phyloP scores from a whole-genome alignment of 2,797 vertebrate species.

The Trachurus trachurus region DNA sequence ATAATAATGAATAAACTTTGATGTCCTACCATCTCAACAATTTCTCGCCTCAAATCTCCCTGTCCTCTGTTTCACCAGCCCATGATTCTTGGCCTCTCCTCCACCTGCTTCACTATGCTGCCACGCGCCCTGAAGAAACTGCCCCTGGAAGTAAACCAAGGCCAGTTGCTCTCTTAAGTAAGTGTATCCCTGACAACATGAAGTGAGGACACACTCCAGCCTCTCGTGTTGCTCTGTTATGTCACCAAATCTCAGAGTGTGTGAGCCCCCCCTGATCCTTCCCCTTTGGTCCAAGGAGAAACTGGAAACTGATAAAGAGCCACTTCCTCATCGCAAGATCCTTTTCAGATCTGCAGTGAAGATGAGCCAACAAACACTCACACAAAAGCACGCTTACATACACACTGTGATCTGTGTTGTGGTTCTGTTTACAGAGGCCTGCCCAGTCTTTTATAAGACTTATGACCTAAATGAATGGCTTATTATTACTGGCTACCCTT shows the following conservation, averaged over 20 bases:
- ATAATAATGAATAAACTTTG: conserved; percentile 27
- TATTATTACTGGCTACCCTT: not conserved
- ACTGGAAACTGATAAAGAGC: conserved; percentile 49
- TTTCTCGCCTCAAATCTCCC: conserved; percentile 41
- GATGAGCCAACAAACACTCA: conserved; percentile 28
- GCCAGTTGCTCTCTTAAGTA: conserved; percentile 45
- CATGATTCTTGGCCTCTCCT: conserved; percentile 35
- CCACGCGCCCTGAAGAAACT: conserved; percentile 44
- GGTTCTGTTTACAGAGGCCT: conserved; percentile 43
- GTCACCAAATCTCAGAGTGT: conserved; percentile 56
- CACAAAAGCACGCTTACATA: not conserved
- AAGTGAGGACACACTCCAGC: conserved; percentile 58
- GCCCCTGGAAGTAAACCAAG: conserved; percentile 54
- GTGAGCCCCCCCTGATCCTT: not conserved
- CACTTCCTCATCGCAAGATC: conserved; percentile 61
- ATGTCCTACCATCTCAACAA: conserved; percentile 44
- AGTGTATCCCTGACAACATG: conserved; percentile 57
- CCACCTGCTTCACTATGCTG: conserved; percentile 31
- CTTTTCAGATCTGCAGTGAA: conserved; percentile 29
- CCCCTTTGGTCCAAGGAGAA: conserved; percentile 27
- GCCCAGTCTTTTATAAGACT: conserved; percentile 18
- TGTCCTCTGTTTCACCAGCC: conserved; percentile 42
- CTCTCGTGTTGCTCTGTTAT: conserved; percentile 71
- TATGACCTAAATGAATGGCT: conserved; percentile 32
- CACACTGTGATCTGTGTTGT: conserved; percentile 24